Conservation (phyloP, 1,140 invertebrate genomes). For the Diabrotica virgifera region DNA sequence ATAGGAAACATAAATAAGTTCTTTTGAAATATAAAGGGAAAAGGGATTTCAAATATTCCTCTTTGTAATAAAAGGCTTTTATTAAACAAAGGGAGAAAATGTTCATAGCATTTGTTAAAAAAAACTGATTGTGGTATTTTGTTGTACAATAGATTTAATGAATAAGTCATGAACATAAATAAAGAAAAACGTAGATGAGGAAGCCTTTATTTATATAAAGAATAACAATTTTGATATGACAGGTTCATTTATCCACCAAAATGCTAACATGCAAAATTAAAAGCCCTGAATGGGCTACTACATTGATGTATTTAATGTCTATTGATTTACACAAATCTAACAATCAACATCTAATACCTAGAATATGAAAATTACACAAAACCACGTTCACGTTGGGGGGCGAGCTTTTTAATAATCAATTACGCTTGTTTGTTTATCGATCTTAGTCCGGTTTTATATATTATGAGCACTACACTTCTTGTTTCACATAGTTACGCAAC, state of each 20-base stretch:
- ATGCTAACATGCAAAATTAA: conserved; percentile 3
- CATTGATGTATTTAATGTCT: neutral
- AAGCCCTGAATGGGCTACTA: neutral
- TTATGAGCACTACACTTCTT: neutral
- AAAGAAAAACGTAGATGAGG: too few relatives aligned
- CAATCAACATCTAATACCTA: neutral
- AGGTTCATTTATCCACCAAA: neutral
- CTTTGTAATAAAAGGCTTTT: too few relatives aligned
- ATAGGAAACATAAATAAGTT: too few relatives aligned
- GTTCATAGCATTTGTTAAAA: too few relatives aligned
- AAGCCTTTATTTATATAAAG: too few relatives aligned
- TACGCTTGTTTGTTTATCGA: conserved; percentile 2
- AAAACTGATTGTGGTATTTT: too few relatives aligned
- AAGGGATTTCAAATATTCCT: too few relatives aligned
- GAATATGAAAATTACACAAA: neutral
- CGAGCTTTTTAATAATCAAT: neutral
- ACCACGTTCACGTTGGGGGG: neutral
- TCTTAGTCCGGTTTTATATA: neutral
- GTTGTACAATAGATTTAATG: too few relatives aligned
- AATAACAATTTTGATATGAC: neutral
- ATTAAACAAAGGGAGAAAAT: too few relatives aligned
- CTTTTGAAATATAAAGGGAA: too few relatives aligned
- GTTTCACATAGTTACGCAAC: neutral
- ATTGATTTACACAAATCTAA: neutral
- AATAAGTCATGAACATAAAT: too few relatives aligned